These are phyloP conservation scores for Paedocypris sp. DNA, from an alignment of 2,113 vertebrate species.

Conservation along the genomic window DNA sequence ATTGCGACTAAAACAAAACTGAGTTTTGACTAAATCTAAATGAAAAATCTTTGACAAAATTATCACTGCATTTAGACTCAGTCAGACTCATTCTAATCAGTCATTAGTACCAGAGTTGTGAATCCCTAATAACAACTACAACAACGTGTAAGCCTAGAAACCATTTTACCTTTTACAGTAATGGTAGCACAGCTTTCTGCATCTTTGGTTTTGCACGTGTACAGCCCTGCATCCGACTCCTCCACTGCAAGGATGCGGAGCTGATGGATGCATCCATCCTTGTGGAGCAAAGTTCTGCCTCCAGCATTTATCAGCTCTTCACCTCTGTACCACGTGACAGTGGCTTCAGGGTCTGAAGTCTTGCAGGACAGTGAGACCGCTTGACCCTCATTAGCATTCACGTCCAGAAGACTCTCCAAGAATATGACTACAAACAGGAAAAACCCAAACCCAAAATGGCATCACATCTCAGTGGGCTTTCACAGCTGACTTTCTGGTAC, in stretches of 20 bases:
- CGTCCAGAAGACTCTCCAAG: slow-evolving; percentile 54
- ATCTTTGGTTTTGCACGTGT: slow-evolving; percentile 65
- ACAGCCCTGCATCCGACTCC: slow-evolving; percentile 60
- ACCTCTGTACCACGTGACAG: slow-evolving; percentile 49
- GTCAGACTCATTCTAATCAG: too few species aligned
- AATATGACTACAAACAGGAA: slow-evolving; percentile 52
- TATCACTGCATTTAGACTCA: too few species aligned
- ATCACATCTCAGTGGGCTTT: background rate
- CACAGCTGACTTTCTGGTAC: too few species aligned
- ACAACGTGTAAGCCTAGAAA: background rate
- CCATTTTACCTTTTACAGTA: slow-evolving; percentile 67
- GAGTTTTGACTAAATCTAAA: too few species aligned
- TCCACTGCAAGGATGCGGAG: slow-evolving; percentile 55
- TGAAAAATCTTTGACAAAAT: too few species aligned
- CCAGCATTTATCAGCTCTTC: slow-evolving; percentile 40
- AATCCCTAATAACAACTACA: too few species aligned
- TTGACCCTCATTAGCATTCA: slow-evolving; percentile 59
- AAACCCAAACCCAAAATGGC: slow-evolving; percentile 38
- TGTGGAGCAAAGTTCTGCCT: slow-evolving; percentile 52
- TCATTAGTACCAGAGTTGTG: too few species aligned
- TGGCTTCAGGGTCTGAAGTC: slow-evolving; percentile 56
- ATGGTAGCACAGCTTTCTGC: slow-evolving; percentile 60
- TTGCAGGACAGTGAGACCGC: slow-evolving; percentile 63
- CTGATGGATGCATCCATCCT: slow-evolving; percentile 45
- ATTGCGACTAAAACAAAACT: too few species aligned